These are phyloP conservation scores for Zygaena filipendulae DNA, from an alignment of 2,888 invertebrate species.

Conservation along the genomic window DNA sequence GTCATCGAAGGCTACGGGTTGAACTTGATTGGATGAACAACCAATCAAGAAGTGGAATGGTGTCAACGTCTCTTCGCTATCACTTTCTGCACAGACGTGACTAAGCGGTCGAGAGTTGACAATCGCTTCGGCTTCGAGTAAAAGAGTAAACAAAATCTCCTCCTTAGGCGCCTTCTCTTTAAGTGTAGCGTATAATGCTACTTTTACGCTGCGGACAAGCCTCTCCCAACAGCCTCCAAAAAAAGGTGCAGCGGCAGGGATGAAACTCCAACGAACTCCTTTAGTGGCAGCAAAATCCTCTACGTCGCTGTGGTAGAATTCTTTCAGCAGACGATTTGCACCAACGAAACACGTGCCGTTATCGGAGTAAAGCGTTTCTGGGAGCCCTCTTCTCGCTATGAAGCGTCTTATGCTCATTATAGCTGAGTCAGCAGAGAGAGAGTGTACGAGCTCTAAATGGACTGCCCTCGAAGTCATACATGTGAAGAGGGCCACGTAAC, in stretches of 20 bases:
- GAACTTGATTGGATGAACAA: not conserved
- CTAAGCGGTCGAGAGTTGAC: constrained; percentile 11
- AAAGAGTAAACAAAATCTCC: too few species aligned
- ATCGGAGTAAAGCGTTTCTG: too few species aligned
- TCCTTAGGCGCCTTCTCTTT: not conserved
- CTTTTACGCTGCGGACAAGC: not conserved
- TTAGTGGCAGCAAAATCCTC: not conserved
- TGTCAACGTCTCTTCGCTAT: constrained; percentile 6
- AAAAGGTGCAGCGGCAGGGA: constrained; percentile 3
- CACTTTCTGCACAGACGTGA: constrained; percentile 6
- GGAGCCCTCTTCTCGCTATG: too few species aligned
- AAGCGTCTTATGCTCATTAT: too few species aligned
- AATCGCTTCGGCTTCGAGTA: constrained; percentile 11
- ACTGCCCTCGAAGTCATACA: too few species aligned
- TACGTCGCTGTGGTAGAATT: not conserved
- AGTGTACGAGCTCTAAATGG: too few species aligned
- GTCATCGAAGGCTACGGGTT: not conserved
- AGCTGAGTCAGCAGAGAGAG: not conserved
- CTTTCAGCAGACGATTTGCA: not conserved
- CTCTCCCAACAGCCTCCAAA: constrained; percentile 5
- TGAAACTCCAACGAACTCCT: constrained; percentile 7
- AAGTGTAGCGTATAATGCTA: not conserved
- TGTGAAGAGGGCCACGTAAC: too few species aligned
- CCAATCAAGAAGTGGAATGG: constrained; percentile 8
- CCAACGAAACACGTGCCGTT: too few species aligned